These are phyloP conservation scores for Trachelus stipa DNA, from an alignment of 2,888 invertebrate species.

Conservation along the genomic window DNA sequence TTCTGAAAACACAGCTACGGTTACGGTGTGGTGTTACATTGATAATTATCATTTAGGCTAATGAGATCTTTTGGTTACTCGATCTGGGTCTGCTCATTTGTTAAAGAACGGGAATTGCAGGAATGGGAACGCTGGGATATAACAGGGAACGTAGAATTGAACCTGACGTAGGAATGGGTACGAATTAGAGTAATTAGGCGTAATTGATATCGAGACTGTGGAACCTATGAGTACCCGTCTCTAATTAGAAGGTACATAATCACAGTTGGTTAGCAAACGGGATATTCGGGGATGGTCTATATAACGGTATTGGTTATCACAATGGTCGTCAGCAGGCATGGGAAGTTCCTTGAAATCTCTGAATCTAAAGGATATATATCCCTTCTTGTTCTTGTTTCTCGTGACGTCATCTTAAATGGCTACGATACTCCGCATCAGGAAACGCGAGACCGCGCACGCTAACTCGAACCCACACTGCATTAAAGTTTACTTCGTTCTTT, in stretches of 20 bases:
- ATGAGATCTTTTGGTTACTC: not conserved
- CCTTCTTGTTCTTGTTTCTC: not conserved
- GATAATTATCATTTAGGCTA: not conserved
- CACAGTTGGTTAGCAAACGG: not conserved
- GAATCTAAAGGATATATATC: not conserved
- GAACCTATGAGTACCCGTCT: not conserved
- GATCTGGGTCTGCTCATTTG: not conserved
- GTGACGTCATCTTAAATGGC: not conserved
- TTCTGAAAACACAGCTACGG: too few species aligned
- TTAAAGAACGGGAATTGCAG: not conserved
- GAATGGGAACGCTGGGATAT: not conserved
- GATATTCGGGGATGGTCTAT: not conserved
- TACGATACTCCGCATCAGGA: conserved; percentile 2
- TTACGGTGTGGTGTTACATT: not conserved
- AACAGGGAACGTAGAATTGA: not conserved
- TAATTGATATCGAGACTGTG: not conserved
- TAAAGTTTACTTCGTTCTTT: conserved; percentile 61
- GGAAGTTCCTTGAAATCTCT: not conserved
- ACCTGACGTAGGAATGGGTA: not conserved
- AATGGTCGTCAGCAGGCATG: not conserved
- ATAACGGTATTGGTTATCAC: not conserved
- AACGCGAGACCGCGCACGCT: conserved; percentile 1
- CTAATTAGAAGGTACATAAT: not conserved
- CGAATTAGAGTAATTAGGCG: not conserved
- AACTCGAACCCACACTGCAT: conserved; percentile 49